phyloP scores from a whole-genome alignment of 35 echinoderm and acorn worm genomes.

The Apostichopus californicus region DNA sequence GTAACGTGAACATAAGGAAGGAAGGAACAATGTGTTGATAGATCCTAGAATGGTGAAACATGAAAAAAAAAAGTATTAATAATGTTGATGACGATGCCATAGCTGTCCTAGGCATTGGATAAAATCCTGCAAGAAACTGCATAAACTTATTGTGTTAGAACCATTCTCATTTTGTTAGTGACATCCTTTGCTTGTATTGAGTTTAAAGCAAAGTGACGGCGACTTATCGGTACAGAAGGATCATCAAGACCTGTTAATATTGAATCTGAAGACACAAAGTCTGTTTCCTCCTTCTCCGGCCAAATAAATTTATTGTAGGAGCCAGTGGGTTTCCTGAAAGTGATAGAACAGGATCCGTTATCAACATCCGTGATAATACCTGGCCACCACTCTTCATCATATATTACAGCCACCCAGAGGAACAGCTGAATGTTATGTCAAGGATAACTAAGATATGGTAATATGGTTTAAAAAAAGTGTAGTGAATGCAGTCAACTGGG shows the following conservation, averaged over 20 bases:
- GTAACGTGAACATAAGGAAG: too few species aligned
- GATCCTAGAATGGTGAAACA: too few species aligned
- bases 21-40: too few species aligned
- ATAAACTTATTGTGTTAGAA: neutral
- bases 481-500: too few species aligned
- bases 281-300: constrained; percentile 30
- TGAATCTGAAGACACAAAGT: neutral
- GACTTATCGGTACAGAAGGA: constrained; percentile 2
- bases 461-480: too few species aligned
- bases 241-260: neutral
- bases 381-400: constrained; percentile 33
- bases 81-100: too few species aligned
- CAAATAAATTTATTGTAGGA: constrained; percentile 7
- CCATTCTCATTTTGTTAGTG: neutral
- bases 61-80: too few species aligned
- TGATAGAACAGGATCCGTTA: neutral
- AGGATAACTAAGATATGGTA: too few species aligned
- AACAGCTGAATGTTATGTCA: too few species aligned
- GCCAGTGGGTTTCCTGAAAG: constrained; percentile 1
- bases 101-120: too few species aligned
- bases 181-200: neutral
- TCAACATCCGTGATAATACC: neutral
- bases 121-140: too few species aligned
- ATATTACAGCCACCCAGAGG: constrained; percentile 16
- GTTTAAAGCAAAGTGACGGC: constrained; percentile 12